Percentiles rank a stretch among this genome's conserved stretches.
phyloP scores from a whole-genome alignment of 2,888 invertebrate species.

The Stramonita haemastoma region DNA sequence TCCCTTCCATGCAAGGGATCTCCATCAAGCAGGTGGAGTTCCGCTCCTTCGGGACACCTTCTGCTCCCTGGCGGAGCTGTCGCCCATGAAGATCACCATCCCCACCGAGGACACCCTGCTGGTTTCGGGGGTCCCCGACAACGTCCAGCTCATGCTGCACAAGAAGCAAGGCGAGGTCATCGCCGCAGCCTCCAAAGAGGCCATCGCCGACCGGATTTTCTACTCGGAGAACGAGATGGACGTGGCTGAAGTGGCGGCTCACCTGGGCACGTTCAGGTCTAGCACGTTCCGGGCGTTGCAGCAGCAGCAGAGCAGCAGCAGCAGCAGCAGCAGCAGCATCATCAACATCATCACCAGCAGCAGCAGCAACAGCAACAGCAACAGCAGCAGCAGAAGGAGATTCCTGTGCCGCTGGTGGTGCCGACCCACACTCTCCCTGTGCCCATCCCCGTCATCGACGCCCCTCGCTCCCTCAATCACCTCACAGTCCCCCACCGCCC shows the following conservation, averaged over 20 bases:
- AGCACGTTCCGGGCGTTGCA: slow-evolving; percentile 40
- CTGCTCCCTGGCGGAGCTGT: slow-evolving; percentile 60
- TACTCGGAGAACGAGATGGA: slow-evolving; percentile 62
- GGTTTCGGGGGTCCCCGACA: slow-evolving; percentile 62
- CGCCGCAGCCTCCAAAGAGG: slow-evolving; percentile 41
- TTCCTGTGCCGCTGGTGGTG: slow-evolving; percentile 15
- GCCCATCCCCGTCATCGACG: slow-evolving; percentile 45
- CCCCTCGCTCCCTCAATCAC: neutral
- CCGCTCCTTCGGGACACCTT: slow-evolving; percentile 59
- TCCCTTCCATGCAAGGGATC: slow-evolving; percentile 50
- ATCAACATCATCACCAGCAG: slow-evolving; percentile 19
- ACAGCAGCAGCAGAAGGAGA: neutral
- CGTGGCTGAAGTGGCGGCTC: slow-evolving; percentile 56
- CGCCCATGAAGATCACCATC: slow-evolving; percentile 65
- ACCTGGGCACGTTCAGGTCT: slow-evolving; percentile 45
- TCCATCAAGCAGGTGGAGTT: slow-evolving; percentile 65
- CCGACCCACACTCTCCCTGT: slow-evolving; percentile 38
- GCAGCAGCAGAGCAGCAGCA: slow-evolving; percentile 7
- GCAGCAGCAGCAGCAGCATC: neutral
- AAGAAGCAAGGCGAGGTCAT: slow-evolving; percentile 49
- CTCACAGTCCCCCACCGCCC: slow-evolving; percentile 8
- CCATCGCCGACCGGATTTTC: slow-evolving; percentile 54
- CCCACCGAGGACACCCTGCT: slow-evolving; percentile 65
- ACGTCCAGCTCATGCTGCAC: slow-evolving; percentile 65
- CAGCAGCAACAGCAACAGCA: slow-evolving; percentile 5